Conservation (phyloP, 2,888 invertebrate genomes). For the Tuberolachnus salignus region DNA sequence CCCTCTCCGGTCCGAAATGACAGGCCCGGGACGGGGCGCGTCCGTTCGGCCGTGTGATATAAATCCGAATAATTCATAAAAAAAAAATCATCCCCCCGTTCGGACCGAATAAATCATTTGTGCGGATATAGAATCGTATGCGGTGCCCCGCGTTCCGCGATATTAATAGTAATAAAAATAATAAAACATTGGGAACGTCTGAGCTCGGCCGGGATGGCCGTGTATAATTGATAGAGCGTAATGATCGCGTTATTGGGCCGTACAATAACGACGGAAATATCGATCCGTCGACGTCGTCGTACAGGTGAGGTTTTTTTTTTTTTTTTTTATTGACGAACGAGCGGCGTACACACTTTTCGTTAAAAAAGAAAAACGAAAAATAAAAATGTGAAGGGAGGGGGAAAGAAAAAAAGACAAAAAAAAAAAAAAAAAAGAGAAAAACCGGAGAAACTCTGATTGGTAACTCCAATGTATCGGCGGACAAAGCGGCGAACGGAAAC, state of each 20-base stretch:
- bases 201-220: not conserved
- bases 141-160: not conserved
- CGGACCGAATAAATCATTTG: conserved; percentile 6
- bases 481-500: too few relatives aligned
- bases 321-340: too few relatives aligned
- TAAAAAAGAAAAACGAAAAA: too few relatives aligned
- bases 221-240: too few relatives aligned
- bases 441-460: too few relatives aligned
- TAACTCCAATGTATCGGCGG: too few relatives aligned
- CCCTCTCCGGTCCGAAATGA: conserved; percentile 14
- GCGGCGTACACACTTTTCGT: not conserved
- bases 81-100: conserved; percentile 11
- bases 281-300: not conserved
- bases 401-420: too few relatives aligned
- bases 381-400: too few relatives aligned
- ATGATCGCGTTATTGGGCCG: too few relatives aligned
- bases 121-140: not conserved
- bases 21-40: not conserved
- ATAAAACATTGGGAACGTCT: not conserved
- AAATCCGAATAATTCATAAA: conserved; percentile 29
- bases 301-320: not conserved
- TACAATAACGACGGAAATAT: conserved; percentile 17
- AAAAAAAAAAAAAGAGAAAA: too few relatives aligned
- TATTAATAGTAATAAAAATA: too few relatives aligned
- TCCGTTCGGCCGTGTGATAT: conserved; percentile 3